Evolutionary conservation across 2,888 invertebrate species (phyloP), one percentile per base, ranked within the genome.

Genomic region (Drosophila antonietae): DNA sequence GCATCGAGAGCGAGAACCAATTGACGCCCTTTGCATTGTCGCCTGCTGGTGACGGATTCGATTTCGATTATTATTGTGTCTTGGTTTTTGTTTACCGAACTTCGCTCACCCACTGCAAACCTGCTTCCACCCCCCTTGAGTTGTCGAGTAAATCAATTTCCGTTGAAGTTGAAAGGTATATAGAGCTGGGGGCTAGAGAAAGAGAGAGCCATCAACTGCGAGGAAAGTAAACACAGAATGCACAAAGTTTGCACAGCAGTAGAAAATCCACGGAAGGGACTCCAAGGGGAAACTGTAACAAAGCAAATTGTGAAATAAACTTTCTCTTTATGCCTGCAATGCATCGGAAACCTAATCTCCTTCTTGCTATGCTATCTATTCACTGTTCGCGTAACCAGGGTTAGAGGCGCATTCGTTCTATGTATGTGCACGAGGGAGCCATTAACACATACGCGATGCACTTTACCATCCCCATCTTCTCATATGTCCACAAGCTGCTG

Each of bases 391-490:
- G 35, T 41, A 63, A 9, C 20, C 94, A 96, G 96, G 96, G 85
- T 93, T 96, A 84, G 94, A 95, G 83, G 95, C 95, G n/a, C 96
- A 96, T 91, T 91, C 97, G 80, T 97, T 95, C 93, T 97, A 97
- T 92, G 97, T 97, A 97, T 92, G 97, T 97, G 15, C 94, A 96
- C 73, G 96, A 97, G 90, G 97, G 97, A 35, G 95, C 96, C 68
- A 95, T 97, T 82, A 97, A 97, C 93, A 95, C 95, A 66, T 97
- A 97, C 91, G 97, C 97, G 7, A 95, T 97, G 92, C 95, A 96
- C 90, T 97, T 97, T 93, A 95, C 95, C 78, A 96, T 97, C 35
- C 96, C 96, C 3, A 96, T 97, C 52, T 96, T 96, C 23, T 95
- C 96, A 3, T 95, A 96, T 89, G 95, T 97, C 75, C 95, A 96